Base-by-base conservation (phyloP, 2,888 invertebrate species). In the Pyrgus malvae region DNA sequence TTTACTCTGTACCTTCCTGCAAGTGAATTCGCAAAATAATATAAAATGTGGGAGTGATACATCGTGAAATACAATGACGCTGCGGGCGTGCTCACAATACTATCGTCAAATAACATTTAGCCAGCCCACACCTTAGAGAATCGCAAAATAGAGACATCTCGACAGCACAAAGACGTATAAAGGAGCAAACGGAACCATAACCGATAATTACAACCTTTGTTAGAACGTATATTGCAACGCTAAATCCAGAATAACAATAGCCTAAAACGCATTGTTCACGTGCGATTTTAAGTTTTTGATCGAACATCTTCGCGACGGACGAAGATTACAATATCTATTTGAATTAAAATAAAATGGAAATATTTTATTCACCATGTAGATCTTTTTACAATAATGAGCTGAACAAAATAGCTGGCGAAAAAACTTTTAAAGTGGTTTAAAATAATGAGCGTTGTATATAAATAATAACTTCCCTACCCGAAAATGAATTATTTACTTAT, bases 31-130 rank as follows among this genome's bases (percentile, higher is more conserved):
- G 77, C 76, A 74, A 77, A 78, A 70, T 68, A 83, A 78, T 81
- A 83, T 80, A 75, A 83, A 80, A 80, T 77, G 83, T 89, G 83
- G 88, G 89, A 85, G 90, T 90, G 90, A 90, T 89, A 83, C 77
- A 77, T 76, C 82, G 74, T 83, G 78, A 76, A 72, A 50, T 27
- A 17, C 83, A 89, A 90, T 67, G 67, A 76, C 88, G n/a, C 88
- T 63, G 72, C 88, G 72, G 89, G 87, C 78, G 85, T 76, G 78
- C 87, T 80, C 74, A 87, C 87, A 83, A 83, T 81, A 73, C 78
- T 75, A 76, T 89, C 86, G 85, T 90, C 87, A 88, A 88, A 89
- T 89, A 89, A 86, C 88, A 83, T 88, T 89, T 88, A 89, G 83
- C 83, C 83, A 78, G 80, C 86, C 88, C 87, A 84, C 87, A 88